phyloP scores from a whole-genome alignment of 2,113 vertebrate species.

The Hippoglossus stenolepis region DNA sequence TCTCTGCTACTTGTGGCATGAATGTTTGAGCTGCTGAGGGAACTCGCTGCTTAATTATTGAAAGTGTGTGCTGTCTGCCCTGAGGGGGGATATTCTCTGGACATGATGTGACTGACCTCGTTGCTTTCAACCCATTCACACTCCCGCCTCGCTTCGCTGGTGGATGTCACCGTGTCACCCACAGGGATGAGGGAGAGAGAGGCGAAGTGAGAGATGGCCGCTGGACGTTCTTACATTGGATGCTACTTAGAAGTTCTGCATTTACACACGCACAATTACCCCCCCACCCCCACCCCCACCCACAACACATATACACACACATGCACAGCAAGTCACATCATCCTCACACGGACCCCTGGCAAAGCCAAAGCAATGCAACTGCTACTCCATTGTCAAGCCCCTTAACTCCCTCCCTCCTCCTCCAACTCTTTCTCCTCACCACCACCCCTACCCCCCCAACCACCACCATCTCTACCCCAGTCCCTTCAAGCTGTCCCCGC shows the following conservation, averaged over 20 bases:
- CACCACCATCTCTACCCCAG: constrained; percentile 43
- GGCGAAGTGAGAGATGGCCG: constrained; percentile 3
- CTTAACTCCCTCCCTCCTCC: constrained; percentile 65
- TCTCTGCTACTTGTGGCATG: neutral
- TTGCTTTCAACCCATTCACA: constrained; percentile 66
- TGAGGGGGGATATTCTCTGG: constrained; percentile 65
- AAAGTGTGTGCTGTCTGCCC: constrained; percentile 52
- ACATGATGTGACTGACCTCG: constrained; percentile 73
- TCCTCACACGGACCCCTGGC: constrained; percentile 62
- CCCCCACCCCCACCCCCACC: neutral
- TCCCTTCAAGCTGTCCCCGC: constrained; percentile 65
- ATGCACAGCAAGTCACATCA: constrained; percentile 61
- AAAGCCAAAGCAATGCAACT: constrained; percentile 66
- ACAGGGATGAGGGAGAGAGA: constrained; percentile 52
- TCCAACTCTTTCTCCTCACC: constrained; percentile 44
- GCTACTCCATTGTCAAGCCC: constrained; percentile 69
- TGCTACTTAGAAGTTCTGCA: constrained; percentile 37
- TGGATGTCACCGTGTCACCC: constrained; percentile 73
- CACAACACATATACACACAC: constrained; percentile 42
- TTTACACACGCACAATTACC: constrained; percentile 44
- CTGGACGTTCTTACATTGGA: constrained; percentile 27
- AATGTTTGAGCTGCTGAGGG: neutral
- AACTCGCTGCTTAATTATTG: constrained; percentile 51
- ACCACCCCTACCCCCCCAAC: constrained; percentile 15
- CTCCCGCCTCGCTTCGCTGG: constrained; percentile 59